Evolutionary conservation across 2,113 vertebrate genomes (phyloP).

Genomic region (Abramis brama): DNA sequence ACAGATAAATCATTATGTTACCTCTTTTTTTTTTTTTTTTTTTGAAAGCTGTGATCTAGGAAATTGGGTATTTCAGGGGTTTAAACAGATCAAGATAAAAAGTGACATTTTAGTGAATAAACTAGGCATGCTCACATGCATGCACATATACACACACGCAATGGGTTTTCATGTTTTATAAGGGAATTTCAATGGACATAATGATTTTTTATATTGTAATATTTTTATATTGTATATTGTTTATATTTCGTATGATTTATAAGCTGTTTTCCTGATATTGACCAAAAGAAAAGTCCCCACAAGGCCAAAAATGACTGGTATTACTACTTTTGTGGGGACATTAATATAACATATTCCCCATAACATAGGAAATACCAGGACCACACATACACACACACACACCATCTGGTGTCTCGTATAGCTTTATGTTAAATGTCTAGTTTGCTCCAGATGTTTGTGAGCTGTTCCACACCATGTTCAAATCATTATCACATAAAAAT

Average conservation of each 20-base stretch:
- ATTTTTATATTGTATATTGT: no score
- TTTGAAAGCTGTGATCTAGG: background rate
- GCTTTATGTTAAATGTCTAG: background rate
- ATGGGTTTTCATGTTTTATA: no score
- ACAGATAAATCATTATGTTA: background rate
- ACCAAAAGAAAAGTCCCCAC: no score
- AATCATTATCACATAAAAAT: slow-evolving; percentile 18
- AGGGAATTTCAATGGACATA: no score
- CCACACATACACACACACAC: no score
- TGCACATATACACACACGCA: background rate
- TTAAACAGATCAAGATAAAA: background rate
- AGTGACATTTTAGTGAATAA: background rate
- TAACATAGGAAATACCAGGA: no score
- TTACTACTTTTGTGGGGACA: no score
- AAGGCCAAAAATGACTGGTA: no score
- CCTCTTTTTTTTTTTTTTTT: background rate
- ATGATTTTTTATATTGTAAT: no score
- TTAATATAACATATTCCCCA: no score
- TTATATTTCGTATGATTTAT: no score
- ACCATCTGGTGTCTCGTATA: background rate
- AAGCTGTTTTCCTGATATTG: no score
- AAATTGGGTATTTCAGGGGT: background rate
- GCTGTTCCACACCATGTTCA: slow-evolving; percentile 13
- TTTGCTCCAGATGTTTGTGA: slow-evolving; percentile 11
- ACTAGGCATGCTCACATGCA: background rate